Evolutionary conservation across 2,888 invertebrate genomes (phyloP), one percentile per base, ranked within the genome.

Genomic region (Cerastoderma edule): DNA sequence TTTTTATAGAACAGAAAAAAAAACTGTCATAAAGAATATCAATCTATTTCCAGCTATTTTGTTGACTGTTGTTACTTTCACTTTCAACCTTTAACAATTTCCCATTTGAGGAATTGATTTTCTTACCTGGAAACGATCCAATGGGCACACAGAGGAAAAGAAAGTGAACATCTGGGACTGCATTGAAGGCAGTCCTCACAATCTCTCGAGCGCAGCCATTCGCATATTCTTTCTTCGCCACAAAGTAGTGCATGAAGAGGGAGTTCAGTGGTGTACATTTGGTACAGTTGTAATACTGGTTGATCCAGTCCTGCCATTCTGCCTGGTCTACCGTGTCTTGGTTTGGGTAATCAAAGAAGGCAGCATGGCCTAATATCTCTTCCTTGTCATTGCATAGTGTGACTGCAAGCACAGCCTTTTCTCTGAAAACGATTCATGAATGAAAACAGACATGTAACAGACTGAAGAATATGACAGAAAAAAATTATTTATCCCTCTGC

Each of bases 301-400:
- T 80, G 66, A 92, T 76, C 92, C 92, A 92, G 3, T 80, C 68
- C 63, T 92, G 91, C 92, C 92, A 92, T 1, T 84, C 85, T 13
- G 89, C 89, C 56, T 85, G 84, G 67, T 92, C 89, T 19, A 91
- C 88, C 63, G 72, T 82, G 4, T 78, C 66, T 22, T 89, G 39
- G 76, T 92, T 92, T 2, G 93, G 92, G 79, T 91, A 92, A 78
- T 93, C 93, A 83, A 91, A 89, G 77, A 93, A 93, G 16, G 92
- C 90, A 32, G 92, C 92, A 88, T 92, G 91, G 3, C 91, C 93
- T 53, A 92, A 83, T 35, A 93, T 89, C 65, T 92, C 91, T 54
- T 92, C 91, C 46, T 85, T 85, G 19, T 91, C 91, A 83, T 92
- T 91, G 65, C 88, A 88, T 30, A 93, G 80, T 0, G 92, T 92